Base-by-base conservation (phyloP, 2,888 invertebrate genomes). In the Phortica okadai region DNA sequence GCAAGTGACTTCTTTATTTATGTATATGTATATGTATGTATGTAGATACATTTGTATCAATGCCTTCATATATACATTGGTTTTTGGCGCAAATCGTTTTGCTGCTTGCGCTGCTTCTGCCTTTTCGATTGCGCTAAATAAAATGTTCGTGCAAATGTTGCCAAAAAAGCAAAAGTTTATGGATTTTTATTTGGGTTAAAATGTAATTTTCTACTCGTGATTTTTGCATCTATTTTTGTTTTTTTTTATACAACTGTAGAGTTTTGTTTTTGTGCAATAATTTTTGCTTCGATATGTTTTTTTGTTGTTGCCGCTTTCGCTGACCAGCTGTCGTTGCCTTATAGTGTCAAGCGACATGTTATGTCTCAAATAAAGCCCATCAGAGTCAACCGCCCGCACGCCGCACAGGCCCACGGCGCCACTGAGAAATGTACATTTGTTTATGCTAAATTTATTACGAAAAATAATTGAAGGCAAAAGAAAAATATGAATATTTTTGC, bases 81-180 rank as follows among this genome's bases (percentile, higher is more conserved):
- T 84, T 86, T 86, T 84, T 86, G 86, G 86, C 78, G 74, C 64
- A 54, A 77, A 76, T 75, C 72, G 69, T 21, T 56, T 21, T 58
- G 21, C 1, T 56, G 42, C 72, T 50, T 58, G 67, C 58, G 56
- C 41, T 6, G 11, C 42, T 62, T 44, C 73, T 75, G 54, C 77
- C 73, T 80, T 81, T 82, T 80, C 78, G 80, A 79, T 75, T 74
- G 74, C 45, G 50, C 45, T 25, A 64, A 74, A 64, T 62, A 44
- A 64, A 62, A 75, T 78, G 76, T 78, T 77, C 77, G 78, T 67
- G 41, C 56, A 42, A 16, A n/a, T 16, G 21, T 16, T 74, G 66
- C 75, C 56, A 62, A 54, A 79, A 80, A 72, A 76, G 59, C 76
- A 74, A 78, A 41, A 41, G 70, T 75, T 75, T 45, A 75, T 75